These are phyloP conservation scores for Acleris laterana DNA, from an alignment of 2,888 invertebrate genomes.

Conservation along the genomic window DNA sequence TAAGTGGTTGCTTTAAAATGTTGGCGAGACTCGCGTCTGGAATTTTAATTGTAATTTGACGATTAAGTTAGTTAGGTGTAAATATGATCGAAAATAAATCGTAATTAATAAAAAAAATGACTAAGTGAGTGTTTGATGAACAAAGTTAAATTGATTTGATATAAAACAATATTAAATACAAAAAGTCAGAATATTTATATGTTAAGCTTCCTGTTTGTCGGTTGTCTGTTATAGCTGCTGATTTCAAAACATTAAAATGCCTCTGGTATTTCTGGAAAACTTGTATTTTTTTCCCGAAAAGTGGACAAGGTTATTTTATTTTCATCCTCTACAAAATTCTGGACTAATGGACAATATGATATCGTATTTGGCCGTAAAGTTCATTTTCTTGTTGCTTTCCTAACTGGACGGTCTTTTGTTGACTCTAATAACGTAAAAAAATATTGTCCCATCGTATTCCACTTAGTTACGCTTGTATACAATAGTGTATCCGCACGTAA, in stretches of 20 bases:
- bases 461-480: too few relatives aligned
- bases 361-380: neutral
- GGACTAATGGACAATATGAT: too few relatives aligned
- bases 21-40: slow-evolving; percentile 32
- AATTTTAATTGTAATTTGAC: slow-evolving; percentile 35
- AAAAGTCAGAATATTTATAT: slow-evolving; percentile 30
- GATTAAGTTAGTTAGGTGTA: slow-evolving; percentile 38
- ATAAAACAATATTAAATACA: slow-evolving; percentile 30
- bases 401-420: too few relatives aligned
- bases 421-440: too few relatives aligned
- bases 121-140: slow-evolving; percentile 37
- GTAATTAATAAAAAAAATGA: slow-evolving; percentile 37
- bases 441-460: too few relatives aligned
- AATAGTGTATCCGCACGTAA: too few relatives aligned
- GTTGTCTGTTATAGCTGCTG: slow-evolving; percentile 9
- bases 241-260: slow-evolving; percentile 24
- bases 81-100: slow-evolving; percentile 36
- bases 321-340: too few relatives aligned
- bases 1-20: slow-evolving; percentile 31
- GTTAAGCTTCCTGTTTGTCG: slow-evolving; percentile 26
- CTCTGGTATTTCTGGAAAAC: neutral
- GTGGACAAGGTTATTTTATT: neutral
- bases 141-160: slow-evolving; percentile 36
- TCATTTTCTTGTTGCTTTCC: too few relatives aligned
- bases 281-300: neutral